Conservation (phyloP, 2,888 invertebrate species). For the Harpalus rubripes region DNA sequence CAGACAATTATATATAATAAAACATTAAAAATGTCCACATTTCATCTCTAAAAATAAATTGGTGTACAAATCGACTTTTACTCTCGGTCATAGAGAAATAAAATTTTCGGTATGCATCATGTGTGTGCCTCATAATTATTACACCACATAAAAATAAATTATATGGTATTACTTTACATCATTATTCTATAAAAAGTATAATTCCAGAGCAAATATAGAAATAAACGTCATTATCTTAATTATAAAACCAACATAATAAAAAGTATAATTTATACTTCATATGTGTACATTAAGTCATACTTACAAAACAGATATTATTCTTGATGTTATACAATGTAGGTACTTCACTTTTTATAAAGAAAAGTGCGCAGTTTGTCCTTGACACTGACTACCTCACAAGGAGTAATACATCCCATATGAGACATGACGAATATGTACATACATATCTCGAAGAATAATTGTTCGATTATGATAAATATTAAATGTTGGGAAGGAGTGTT, state of each 20-base stretch:
- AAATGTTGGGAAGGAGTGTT: constrained; percentile 2
- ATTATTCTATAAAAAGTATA: background rate
- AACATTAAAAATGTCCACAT: no score
- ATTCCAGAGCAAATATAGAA: constrained; percentile 1
- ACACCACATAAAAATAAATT: background rate
- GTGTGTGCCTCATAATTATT: background rate
- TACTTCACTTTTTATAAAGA: constrained; percentile 29
- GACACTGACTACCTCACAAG: constrained; percentile 8
- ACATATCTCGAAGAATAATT: constrained; percentile 14
- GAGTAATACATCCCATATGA: constrained; percentile 16
- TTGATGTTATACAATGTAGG: constrained; percentile 23
- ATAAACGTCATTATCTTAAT: constrained; percentile 21
- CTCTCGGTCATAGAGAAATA: no score
- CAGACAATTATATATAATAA: no score
- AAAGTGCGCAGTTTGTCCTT: constrained; percentile 25
- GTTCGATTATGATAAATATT: background rate
- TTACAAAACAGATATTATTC: background rate
- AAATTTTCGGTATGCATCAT: background rate
- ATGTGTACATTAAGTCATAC: constrained; percentile 1
- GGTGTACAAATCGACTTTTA: no score
- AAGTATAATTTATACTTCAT: constrained; percentile 24
- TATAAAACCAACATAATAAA: constrained; percentile 32
- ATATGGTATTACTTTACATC: background rate
- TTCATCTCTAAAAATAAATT: no score
- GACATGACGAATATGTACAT: background rate